Evolutionary conservation across 2,888 invertebrate genomes (phyloP).

Genomic region (Amphipoea lucens): DNA sequence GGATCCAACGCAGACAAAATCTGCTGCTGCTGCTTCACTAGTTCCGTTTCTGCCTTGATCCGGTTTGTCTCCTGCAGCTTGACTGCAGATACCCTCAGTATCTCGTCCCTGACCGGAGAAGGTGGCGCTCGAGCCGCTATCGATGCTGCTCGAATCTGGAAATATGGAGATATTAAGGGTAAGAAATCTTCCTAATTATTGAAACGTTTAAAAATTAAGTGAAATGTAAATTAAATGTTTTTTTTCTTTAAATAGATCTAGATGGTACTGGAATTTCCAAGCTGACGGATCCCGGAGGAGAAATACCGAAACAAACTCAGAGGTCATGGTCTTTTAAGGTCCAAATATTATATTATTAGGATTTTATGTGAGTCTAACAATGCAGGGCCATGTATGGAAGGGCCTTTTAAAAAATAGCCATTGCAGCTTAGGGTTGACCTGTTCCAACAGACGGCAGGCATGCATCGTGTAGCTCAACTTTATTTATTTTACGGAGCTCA

Average conservation of each 20-base stretch:
- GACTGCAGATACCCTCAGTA: slow-evolving; percentile 86
- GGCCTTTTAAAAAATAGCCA: too few relatives aligned
- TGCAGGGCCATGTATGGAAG: too few relatives aligned
- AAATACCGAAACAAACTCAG: not conserved
- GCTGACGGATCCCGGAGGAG: not conserved
- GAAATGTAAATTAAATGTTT: not conserved
- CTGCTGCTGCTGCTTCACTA: slow-evolving; percentile 91
- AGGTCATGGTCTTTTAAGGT: not conserved
- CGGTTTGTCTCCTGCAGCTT: slow-evolving; percentile 90
- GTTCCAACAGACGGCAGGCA: too few relatives aligned
- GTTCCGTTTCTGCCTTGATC: slow-evolving; percentile 89
- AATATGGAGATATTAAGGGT: not conserved
- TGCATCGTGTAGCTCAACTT: not conserved
- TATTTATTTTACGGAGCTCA: too few relatives aligned
- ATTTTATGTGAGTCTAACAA: not conserved
- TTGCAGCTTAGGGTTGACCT: too few relatives aligned
- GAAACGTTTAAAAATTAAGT: not conserved
- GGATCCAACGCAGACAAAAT: slow-evolving; percentile 88
- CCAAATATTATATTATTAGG: not conserved
- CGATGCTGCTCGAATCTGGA: slow-evolving; percentile 84
- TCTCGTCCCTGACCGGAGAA: slow-evolving; percentile 85
- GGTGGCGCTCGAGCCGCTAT: slow-evolving; percentile 84
- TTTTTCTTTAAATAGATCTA: not conserved
- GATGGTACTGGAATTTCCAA: not conserved
- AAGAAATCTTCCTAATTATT: not conserved